These are phyloP conservation scores for Gambelia wislizenii DNA, from an alignment of 2,797 vertebrate species.

Conservation along the genomic window DNA sequence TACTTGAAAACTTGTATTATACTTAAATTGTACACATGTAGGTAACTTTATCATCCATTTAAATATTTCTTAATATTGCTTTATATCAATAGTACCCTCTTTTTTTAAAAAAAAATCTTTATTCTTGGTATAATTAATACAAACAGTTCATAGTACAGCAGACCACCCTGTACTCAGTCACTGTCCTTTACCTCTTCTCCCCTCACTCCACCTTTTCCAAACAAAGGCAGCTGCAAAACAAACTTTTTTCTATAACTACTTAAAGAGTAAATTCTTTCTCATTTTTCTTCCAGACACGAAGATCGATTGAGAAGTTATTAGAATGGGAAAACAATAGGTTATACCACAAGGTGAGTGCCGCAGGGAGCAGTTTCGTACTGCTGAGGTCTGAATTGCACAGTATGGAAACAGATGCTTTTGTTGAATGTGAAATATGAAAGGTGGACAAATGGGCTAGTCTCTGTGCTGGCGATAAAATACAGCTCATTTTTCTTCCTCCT, in stretches of 20 bases:
- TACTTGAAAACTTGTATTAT: background rate
- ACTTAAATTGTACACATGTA: background rate
- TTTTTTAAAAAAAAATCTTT: slow-evolving; percentile 32
- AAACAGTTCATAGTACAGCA: slow-evolving; percentile 54
- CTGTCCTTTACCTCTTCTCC: slow-evolving; percentile 78
- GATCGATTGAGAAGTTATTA: slow-evolving; percentile 99
- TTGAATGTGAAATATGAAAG: slow-evolving; percentile 92
- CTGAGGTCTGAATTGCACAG: slow-evolving; percentile 93
- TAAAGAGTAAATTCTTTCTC: slow-evolving; percentile 88
- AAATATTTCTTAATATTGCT: background rate
- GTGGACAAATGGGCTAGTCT: slow-evolving; percentile 89
- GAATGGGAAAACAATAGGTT: slow-evolving; percentile 99
- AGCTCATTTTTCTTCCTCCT: slow-evolving; percentile 94
- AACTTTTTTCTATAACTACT: slow-evolving; percentile 83
- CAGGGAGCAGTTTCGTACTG: slow-evolving; percentile 85
- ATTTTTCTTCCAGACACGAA: slow-evolving; percentile 92
- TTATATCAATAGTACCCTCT: background rate
- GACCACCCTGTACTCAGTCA: slow-evolving; percentile 87
- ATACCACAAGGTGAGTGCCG: slow-evolving; percentile 95
- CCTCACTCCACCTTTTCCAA: slow-evolving; percentile 39
- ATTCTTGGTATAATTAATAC: slow-evolving; percentile 66
- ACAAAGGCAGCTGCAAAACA: slow-evolving; percentile 86
- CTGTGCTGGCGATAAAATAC: slow-evolving; percentile 82
- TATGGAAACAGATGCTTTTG: slow-evolving; percentile 99
- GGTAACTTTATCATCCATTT: background rate